Evolutionary conservation across 2,888 invertebrate genomes (phyloP), one percentile per base, ranked within the genome.

Genomic region (Patella caerulea): DNA sequence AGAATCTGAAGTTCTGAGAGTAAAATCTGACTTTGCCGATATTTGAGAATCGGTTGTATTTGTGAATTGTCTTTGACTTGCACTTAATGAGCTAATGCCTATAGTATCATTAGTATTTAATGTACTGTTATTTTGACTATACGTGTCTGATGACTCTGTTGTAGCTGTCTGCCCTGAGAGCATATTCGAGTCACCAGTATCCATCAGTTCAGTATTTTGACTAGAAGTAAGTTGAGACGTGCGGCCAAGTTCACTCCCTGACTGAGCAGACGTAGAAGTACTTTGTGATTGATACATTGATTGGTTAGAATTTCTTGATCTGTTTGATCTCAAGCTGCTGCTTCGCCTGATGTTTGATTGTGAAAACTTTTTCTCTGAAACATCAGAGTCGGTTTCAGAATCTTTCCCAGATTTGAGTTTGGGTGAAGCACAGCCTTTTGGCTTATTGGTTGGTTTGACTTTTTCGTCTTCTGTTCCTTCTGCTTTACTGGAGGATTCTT

Each of bases 1-100:
- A 0, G 65, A 65, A 65, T 82, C 79, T 77, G 79, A 69, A 70
- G 79, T 77, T 59, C 24, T 24, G 2, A 65, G 24, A 65, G 65
- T 24, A 65, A 65, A 65, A 65, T 65, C 65, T 11, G 65, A 24
- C 14, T 24, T 65, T 65, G 65, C 54, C 9, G 75, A 72, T 54
- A 77, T 15, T 59, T 73, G 56, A 15, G 75, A 56, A 56, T 72
- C 34, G 3, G 52, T 34, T 9, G 34, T 34, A 53, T 34, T 71
- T 11, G 52, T 71, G 72, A 65, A 65, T 24, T 65, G 65, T 65
- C 24, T 24, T 12, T 65, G 19, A 19, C 19, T 65, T 12, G 65
- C 24, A 4, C 65, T 65, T 24, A 24, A 65, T 12, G 65, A 65
- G 24, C 24, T 65, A 15, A 19, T 65, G 24, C 19, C 4, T 24